Evolutionary conservation across 2,888 invertebrate genomes (phyloP).

Genomic region (Acleris sparsana): DNA sequence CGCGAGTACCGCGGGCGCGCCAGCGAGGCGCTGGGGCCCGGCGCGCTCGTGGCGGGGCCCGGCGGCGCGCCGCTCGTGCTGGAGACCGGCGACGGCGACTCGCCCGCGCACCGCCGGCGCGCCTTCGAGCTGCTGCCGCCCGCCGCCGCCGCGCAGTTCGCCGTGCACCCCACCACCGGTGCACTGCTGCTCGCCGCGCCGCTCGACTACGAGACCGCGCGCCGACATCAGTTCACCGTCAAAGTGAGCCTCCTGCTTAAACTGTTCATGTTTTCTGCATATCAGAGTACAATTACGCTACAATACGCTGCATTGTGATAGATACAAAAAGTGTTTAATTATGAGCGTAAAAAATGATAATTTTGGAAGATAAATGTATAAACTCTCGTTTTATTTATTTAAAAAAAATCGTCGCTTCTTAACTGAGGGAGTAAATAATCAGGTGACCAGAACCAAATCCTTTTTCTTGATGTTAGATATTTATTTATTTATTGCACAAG

Average conservation of each 20-base stretch:
- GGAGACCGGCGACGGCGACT: slow-evolving; percentile 92
- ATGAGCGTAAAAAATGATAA: too few relatives aligned
- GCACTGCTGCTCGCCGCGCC: slow-evolving; percentile 90
- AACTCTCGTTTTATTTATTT: too few relatives aligned
- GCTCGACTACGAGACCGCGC: slow-evolving; percentile 90
- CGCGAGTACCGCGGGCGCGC: slow-evolving; percentile 88
- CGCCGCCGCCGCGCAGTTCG: slow-evolving; percentile 90
- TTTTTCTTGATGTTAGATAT: too few relatives aligned
- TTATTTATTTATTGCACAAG: too few relatives aligned
- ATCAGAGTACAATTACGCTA: too few relatives aligned
- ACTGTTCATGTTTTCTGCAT: too few relatives aligned
- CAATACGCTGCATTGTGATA: too few relatives aligned
- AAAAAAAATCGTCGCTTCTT: too few relatives aligned
- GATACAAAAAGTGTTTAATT: too few relatives aligned
- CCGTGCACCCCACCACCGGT: slow-evolving; percentile 94
- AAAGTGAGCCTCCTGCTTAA: slow-evolving; percentile 72
- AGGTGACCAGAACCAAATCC: too few relatives aligned
- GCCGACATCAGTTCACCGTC: slow-evolving; percentile 90
- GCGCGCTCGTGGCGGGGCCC: slow-evolving; percentile 84
- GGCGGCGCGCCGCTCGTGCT: slow-evolving; percentile 89
- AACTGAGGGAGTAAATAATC: too few relatives aligned
- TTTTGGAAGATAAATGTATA: too few relatives aligned
- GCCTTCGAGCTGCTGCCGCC: slow-evolving; percentile 93
- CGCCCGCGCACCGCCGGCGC: slow-evolving; percentile 92
- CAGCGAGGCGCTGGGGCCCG: slow-evolving; percentile 88